Percentiles rank a stretch among this genome's conserved stretches.
Conservation (phyloP, 2,888 invertebrate genomes). For the Metalampra italica region DNA sequence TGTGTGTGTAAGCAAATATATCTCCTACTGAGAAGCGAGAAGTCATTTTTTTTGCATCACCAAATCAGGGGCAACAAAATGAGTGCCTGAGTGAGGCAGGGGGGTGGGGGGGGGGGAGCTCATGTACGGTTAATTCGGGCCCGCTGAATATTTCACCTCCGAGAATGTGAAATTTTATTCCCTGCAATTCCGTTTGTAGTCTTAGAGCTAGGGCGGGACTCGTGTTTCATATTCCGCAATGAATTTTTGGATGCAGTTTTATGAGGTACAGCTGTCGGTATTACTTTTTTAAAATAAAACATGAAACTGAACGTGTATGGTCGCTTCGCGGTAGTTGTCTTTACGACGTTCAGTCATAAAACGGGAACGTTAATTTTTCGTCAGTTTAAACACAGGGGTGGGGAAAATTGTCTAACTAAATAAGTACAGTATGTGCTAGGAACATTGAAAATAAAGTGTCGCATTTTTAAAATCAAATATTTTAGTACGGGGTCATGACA, state of each 20-base stretch:
- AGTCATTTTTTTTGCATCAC: background rate
- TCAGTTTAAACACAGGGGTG: too few species aligned
- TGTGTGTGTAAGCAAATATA: too few species aligned
- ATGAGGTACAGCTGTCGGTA: background rate
- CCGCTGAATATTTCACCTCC: background rate
- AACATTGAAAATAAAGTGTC: too few species aligned
- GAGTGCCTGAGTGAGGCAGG: slow-evolving; percentile 19
- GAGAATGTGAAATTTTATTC: background rate
- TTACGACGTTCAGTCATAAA: too few species aligned
- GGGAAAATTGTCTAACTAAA: too few species aligned
- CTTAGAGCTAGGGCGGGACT: background rate
- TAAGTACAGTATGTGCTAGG: too few species aligned
- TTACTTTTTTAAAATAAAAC: background rate
- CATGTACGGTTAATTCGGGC: background rate
- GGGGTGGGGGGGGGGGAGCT: too few species aligned
- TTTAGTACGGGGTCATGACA: too few species aligned
- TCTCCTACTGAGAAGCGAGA: background rate
- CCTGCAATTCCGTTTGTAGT: background rate
- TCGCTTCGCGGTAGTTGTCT: too few species aligned
- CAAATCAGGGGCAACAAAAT: slow-evolving; percentile 1
- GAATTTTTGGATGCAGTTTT: background rate
- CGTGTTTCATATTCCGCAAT: background rate
- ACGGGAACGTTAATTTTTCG: too few species aligned
- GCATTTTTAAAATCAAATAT: too few species aligned
- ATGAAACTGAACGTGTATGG: too few species aligned